Evolutionary conservation across 2,888 invertebrate species (phyloP).

Genomic region (Unio delphinus): DNA sequence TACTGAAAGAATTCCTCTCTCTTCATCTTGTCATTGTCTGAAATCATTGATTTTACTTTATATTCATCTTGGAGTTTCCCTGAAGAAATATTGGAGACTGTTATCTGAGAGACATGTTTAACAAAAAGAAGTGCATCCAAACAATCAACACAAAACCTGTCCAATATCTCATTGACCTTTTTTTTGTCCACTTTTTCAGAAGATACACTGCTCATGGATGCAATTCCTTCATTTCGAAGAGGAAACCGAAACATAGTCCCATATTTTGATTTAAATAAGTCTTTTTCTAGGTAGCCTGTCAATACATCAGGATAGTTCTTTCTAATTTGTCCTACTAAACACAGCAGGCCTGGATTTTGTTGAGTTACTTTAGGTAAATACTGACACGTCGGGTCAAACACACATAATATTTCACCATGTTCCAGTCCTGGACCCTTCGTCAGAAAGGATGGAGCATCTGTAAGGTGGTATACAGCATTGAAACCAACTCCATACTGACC

Average conservation of each 20-base stretch:
- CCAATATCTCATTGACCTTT: slow-evolving; percentile 36
- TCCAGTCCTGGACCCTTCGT: slow-evolving; percentile 39
- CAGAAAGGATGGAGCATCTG: slow-evolving; percentile 67
- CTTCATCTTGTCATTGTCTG: not conserved
- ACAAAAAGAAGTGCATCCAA: slow-evolving; percentile 59
- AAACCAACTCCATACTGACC: slow-evolving; percentile 70
- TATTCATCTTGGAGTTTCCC: slow-evolving; percentile 4
- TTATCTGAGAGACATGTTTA: slow-evolving; percentile 52
- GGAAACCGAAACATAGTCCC: slow-evolving; percentile 66
- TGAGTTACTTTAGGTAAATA: slow-evolving; percentile 34
- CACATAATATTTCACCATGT: slow-evolving; percentile 37
- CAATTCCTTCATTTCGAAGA: slow-evolving; percentile 43
- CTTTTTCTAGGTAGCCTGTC: slow-evolving; percentile 47
- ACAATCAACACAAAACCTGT: slow-evolving; percentile 46
- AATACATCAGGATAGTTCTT: slow-evolving; percentile 46
- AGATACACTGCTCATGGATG: slow-evolving; percentile 43
- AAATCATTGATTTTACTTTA: slow-evolving; percentile 1
- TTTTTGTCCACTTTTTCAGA: slow-evolving; percentile 16
- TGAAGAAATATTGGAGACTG: slow-evolving; percentile 18
- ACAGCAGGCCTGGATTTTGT: slow-evolving; percentile 42
- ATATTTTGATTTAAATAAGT: slow-evolving; percentile 17
- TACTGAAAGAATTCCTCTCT: slow-evolving; percentile 3
- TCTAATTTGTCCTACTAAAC: slow-evolving; percentile 23
- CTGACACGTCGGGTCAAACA: slow-evolving; percentile 53
- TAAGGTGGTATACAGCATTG: slow-evolving; percentile 68